Conservation (phyloP, 2,113 vertebrate species). For the Xyrauchen texanus region DNA sequence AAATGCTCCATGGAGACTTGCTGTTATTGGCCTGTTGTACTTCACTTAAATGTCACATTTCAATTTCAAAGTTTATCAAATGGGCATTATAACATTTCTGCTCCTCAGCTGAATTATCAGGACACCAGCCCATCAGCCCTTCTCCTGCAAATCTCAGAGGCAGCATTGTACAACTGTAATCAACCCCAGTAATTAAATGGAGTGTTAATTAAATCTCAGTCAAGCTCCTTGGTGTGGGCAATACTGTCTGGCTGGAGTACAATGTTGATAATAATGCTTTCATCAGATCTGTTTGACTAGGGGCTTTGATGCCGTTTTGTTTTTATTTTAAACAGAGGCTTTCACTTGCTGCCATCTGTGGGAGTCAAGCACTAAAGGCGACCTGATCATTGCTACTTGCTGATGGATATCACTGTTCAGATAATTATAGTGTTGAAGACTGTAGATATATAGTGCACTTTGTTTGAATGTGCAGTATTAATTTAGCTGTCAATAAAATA, state of each 20-base stretch:
- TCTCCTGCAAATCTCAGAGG: slow-evolving; percentile 26
- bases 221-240: neutral
- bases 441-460: slow-evolving; percentile 1
- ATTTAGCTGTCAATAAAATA: neutral
- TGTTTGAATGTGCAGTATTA: neutral
- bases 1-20: neutral
- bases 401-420: slow-evolving; percentile 4
- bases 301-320: neutral
- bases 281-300: neutral
- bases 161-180: slow-evolving; percentile 32
- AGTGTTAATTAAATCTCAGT: slow-evolving; percentile 40
- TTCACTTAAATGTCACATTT: slow-evolving; percentile 12
- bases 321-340: neutral
- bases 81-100: neutral
- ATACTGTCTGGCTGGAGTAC: slow-evolving; percentile 25
- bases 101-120: neutral
- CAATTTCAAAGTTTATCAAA: neutral
- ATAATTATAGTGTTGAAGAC: slow-evolving; percentile 25
- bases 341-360: neutral
- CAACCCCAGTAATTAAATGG: slow-evolving; percentile 34
- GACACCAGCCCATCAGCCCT: slow-evolving; percentile 25
- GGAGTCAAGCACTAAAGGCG: neutral
- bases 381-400: neutral
- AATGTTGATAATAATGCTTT: slow-evolving; percentile 25
- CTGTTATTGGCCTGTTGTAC: too few relatives aligned